Base-by-base conservation (phyloP, 2,888 invertebrate species). In the Plemyria rubiginata region DNA sequence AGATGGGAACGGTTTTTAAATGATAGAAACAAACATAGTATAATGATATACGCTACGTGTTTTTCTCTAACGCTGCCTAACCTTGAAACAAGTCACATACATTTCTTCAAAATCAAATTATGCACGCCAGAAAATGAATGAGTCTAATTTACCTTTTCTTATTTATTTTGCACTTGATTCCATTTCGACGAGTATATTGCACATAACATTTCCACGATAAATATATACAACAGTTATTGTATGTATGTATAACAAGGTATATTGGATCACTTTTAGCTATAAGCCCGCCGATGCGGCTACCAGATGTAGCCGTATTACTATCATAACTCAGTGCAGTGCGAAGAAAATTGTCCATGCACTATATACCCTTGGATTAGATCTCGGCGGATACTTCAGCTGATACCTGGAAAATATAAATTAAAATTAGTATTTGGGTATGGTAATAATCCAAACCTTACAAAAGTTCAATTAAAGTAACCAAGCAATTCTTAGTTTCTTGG, bases 371-470 rank as follows among this genome's bases (percentile, higher is more conserved):
- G 72, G 76, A 70, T 81, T 81, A 81, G 53, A 82, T 81, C 69
- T 84, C 84, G 85, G 84, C 87, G 83, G 81, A 73, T 70, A 82
- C 79, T 76, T 82, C 82, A 62, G 79, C 81, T 75, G 80, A 76
- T 62, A 83, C 87, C 87, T 87, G 80, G 0, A 67, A 70, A 12
- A 16, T 28, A 13, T 43, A 43, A 46, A 41, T 32, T 13, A 29
- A n/a, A n/a, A 46, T 40, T 0, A 58, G 51, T 45, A 22, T 55
- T 54, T 36, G 8, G 13, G 29, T 15, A 45, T 7, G 4, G 15
- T 16, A 5, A 28, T 16, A 4, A 45, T 16, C 45, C 45, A 4
- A 16, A 16, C 2, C 45, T 16, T 16, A 45, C 9, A 45, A 16
- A 8, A 45, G 45, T 45, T 45, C 45, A 16, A 16, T 11, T 11